phyloP scores from a whole-genome alignment of 2,113 vertebrate species.

The Oostethus manadensis region DNA sequence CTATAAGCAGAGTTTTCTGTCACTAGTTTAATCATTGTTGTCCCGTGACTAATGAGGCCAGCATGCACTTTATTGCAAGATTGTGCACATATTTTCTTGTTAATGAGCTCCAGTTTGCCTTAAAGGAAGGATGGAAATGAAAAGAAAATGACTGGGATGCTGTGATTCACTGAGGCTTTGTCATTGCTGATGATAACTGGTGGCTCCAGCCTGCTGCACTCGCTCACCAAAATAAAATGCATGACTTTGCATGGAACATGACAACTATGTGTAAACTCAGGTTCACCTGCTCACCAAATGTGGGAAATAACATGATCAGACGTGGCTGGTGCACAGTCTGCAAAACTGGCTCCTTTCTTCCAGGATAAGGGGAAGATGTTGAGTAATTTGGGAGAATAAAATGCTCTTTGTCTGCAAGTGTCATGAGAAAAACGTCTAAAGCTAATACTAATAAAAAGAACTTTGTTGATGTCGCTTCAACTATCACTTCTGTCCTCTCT shows the following conservation, averaged over 20 bases:
- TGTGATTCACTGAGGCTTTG: background rate
- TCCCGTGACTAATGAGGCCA: background rate
- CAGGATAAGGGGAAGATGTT: background rate
- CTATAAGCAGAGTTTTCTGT: slow-evolving; percentile 3
- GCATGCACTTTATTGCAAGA: background rate
- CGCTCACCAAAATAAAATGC: slow-evolving; percentile 25
- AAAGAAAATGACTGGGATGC: background rate
- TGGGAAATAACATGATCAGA: slow-evolving; percentile 3
- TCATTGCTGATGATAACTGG: slow-evolving; percentile 3
- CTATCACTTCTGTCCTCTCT: background rate
- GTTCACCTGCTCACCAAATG: slow-evolving; percentile 6
- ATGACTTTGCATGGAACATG: slow-evolving; percentile 9
- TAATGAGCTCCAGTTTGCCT: slow-evolving; percentile 35
- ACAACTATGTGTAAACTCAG: background rate
- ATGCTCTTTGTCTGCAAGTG: background rate
- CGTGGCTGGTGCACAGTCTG: background rate
- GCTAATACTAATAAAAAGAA: background rate
- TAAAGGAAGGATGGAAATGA: slow-evolving; percentile 7
- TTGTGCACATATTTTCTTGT: slow-evolving; percentile 15
- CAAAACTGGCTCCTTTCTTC: background rate
- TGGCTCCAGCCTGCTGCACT: slow-evolving; percentile 1
- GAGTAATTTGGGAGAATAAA: background rate
- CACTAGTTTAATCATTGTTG: slow-evolving; percentile 5
- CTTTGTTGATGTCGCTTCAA: background rate
- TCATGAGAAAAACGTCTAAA: background rate